Conservation (phyloP, 2,888 invertebrate genomes). For the Oxyscelio sp. region DNA sequence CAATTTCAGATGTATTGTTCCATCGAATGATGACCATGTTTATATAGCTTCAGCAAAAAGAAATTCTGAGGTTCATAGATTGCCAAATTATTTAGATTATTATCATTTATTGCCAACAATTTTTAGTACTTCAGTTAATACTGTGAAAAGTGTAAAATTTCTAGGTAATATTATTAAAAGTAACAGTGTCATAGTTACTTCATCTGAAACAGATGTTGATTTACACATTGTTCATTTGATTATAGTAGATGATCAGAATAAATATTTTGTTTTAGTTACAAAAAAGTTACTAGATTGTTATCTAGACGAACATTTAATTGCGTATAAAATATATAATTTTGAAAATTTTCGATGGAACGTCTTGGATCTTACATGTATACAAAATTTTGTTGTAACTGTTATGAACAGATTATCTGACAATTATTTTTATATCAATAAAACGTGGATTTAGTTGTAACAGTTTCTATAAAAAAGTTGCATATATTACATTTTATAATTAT, state of each 20-base stretch:
- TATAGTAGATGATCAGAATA: background rate
- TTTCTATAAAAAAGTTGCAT: no score
- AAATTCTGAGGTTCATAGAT: background rate
- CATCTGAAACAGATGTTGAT: background rate
- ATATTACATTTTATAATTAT: no score
- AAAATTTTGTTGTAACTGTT: no score
- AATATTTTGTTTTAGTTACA: constrained; percentile 12
- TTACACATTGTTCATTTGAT: constrained; percentile 18
- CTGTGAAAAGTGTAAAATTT: background rate
- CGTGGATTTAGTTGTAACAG: no score
- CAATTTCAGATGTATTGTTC: background rate
- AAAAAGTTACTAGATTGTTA: constrained; percentile 29
- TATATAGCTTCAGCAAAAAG: background rate
- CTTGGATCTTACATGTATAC: no score
- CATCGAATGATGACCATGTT: background rate
- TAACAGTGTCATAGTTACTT: constrained; percentile 13
- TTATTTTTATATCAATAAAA: no score
- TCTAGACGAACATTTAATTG: constrained; percentile 23
- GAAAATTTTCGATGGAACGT: background rate
- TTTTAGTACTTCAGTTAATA: background rate
- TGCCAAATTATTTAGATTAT: background rate
- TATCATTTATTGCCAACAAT: background rate
- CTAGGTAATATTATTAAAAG: constrained; percentile 5
- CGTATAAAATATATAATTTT: constrained; percentile 33
- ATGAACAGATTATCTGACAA: no score